Conservation (phyloP, 2,888 invertebrate genomes). For the Macrosiphum euphorbiae region DNA sequence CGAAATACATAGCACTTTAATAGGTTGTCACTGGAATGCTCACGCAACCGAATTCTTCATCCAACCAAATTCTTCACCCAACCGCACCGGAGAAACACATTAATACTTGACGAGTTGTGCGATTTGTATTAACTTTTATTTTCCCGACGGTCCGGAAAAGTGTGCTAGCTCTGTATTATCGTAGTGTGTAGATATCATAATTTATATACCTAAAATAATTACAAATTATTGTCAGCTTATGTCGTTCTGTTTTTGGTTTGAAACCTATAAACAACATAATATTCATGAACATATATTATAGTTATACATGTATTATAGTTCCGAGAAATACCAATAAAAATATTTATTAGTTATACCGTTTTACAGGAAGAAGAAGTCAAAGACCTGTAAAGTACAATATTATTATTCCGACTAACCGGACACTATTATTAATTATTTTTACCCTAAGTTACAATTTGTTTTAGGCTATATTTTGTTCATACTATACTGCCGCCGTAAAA, state of each 20-base stretch:
- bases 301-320: background rate
- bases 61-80: background rate
- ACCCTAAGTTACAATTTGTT: background rate
- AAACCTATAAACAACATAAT: background rate
- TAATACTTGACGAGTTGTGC: background rate
- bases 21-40: background rate
- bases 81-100: background rate
- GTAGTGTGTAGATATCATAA: background rate
- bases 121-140: background rate
- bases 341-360: background rate
- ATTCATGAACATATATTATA: too few relatives aligned
- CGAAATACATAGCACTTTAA: background rate
- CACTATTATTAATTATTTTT: background rate
- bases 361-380: background rate
- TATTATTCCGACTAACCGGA: background rate
- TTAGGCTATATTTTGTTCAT: background rate
- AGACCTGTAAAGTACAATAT: background rate
- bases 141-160: background rate
- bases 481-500: background rate
- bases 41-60: background rate
- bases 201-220: background rate
- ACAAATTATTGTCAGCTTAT: background rate
- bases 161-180: background rate
- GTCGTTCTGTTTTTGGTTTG: background rate
- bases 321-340: background rate